These are phyloP conservation scores for Wasmannia auropunctata DNA, from an alignment of 1,140 invertebrate species.

Conservation along the genomic window DNA sequence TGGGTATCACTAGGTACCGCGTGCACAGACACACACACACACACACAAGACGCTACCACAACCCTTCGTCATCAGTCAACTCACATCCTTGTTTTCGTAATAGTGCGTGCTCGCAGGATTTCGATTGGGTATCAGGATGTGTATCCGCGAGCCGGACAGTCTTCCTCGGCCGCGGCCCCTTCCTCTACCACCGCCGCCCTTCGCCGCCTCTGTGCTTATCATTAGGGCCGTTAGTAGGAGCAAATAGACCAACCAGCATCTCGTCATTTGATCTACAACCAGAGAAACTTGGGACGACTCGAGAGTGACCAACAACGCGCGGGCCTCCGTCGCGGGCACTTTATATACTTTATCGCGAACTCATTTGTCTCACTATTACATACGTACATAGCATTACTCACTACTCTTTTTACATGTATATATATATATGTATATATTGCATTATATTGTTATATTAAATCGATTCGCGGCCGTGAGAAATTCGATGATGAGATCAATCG, in stretches of 20 bases:
- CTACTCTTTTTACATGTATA: neutral
- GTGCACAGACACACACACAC: neutral
- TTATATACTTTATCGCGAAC: constrained; percentile 30
- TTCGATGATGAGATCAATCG: constrained; percentile 32
- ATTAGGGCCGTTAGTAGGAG: constrained; percentile 76
- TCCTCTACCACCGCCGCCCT: constrained; percentile 81
- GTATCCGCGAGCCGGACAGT: constrained; percentile 86
- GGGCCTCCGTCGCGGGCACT: neutral
- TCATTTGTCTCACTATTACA: constrained; percentile 6
- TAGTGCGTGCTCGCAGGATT: constrained; percentile 89
- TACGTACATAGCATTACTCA: neutral
- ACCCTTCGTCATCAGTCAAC: constrained; percentile 73
- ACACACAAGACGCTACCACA: no score
- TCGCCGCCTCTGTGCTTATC: constrained; percentile 77
- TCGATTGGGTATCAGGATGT: constrained; percentile 88
- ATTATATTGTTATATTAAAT: constrained; percentile 14
- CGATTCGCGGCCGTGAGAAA: constrained; percentile 14
- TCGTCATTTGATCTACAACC: constrained; percentile 76
- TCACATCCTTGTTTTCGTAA: constrained; percentile 91
- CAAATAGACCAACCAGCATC: constrained; percentile 75
- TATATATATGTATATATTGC: constrained; percentile 5
- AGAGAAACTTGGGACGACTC: constrained; percentile 19
- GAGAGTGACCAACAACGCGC: neutral
- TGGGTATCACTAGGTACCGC: neutral
- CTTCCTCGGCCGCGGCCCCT: constrained; percentile 83